These are phyloP conservation scores for Mustela nigripes DNA, from an alignment of 2,113 vertebrate species.

Conservation along the genomic window DNA sequence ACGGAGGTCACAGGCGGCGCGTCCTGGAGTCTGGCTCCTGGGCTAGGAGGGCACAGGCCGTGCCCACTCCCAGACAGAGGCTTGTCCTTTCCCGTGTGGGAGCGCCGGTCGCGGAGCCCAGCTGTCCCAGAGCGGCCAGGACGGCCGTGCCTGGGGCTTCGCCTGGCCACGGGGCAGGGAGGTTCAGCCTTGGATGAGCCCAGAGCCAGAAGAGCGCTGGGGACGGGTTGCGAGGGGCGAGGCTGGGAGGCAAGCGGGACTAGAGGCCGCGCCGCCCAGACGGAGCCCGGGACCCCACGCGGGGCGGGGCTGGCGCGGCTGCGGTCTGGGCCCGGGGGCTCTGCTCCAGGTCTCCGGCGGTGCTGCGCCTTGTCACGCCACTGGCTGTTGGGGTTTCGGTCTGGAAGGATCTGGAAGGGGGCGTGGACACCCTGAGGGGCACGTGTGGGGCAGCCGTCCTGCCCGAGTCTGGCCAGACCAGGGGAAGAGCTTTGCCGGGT, in stretches of 20 bases:
- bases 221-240: neutral
- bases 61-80: neutral
- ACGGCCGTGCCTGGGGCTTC: neutral
- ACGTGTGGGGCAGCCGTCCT: no score
- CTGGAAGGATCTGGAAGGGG: neutral
- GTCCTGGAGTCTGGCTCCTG: neutral
- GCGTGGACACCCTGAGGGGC: neutral
- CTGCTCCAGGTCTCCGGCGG: neutral
- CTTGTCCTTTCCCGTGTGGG: rapidly evolving
- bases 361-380: rapidly evolving
- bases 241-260: neutral
- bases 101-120: neutral
- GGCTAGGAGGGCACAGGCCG: neutral
- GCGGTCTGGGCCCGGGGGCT: neutral
- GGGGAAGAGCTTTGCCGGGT: no score
- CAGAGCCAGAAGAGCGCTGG: neutral
- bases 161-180: neutral
- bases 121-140: rapidly evolving
- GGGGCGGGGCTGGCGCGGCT: no score
- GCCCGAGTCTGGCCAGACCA: no score
- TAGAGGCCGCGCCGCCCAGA: neutral
- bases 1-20: neutral
- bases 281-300: neutral
- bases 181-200: neutral
- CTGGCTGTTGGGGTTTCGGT: neutral